Evolutionary conservation across 2,113 vertebrate genomes (phyloP).

Genomic region (Aplodontia rufa): DNA sequence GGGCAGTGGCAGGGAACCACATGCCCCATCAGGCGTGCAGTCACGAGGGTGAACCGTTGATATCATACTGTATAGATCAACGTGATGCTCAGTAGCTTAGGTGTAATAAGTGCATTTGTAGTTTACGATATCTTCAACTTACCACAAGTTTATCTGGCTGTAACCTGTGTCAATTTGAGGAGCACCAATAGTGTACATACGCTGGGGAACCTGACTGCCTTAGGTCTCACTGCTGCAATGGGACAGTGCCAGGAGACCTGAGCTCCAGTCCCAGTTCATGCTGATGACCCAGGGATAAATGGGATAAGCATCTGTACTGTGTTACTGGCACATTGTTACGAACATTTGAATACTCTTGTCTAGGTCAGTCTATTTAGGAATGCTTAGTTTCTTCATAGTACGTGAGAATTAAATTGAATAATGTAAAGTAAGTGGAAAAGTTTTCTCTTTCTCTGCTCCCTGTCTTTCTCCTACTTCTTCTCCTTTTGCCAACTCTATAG

Average conservation of each 20-base stretch:
- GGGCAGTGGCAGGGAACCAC: background rate
- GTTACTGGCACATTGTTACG: background rate
- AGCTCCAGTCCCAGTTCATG: background rate
- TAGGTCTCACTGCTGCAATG: background rate
- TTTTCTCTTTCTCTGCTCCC: accelerated
- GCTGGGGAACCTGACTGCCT: background rate
- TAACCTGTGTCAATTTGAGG: background rate
- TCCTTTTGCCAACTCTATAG: background rate
- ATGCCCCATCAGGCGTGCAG: background rate
- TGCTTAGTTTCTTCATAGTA: background rate
- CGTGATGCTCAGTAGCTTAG: too few relatives aligned
- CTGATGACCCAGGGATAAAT: background rate
- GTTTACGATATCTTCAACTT: background rate
- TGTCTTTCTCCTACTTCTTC: too few relatives aligned
- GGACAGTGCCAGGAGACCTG: background rate
- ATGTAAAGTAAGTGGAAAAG: background rate
- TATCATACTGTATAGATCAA: too few relatives aligned
- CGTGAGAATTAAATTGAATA: background rate
- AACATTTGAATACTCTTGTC: background rate
- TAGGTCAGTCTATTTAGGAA: background rate
- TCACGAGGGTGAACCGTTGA: background rate
- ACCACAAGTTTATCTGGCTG: too few relatives aligned
- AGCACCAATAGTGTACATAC: accelerated
- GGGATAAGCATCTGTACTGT: background rate
- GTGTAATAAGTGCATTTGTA: background rate